Evolutionary conservation across 2,113 vertebrate species (phyloP).

Genomic region (Hemibagrus wyckioides): DNA sequence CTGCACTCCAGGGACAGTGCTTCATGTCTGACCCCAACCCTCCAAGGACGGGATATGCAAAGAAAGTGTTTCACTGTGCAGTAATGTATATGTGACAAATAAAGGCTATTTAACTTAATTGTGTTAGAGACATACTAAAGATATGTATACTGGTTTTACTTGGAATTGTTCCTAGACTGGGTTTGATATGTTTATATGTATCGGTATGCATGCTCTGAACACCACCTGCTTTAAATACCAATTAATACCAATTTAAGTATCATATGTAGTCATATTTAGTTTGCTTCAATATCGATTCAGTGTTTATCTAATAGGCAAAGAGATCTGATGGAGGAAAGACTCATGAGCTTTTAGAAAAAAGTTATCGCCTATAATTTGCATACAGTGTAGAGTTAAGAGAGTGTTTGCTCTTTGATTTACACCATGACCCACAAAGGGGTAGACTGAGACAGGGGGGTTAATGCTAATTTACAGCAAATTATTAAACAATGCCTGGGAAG

Average conservation of each 20-base stretch:
- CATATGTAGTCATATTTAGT: neutral
- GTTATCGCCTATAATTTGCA: slow-evolving; percentile 14
- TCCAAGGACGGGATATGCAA: too few species aligned
- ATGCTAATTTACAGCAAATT: slow-evolving; percentile 67
- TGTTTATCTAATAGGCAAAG: neutral
- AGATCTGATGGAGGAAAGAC: neutral
- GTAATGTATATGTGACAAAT: too few species aligned
- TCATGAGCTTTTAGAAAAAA: neutral
- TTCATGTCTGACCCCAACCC: too few species aligned
- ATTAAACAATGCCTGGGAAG: slow-evolving; percentile 69
- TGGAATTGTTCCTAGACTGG: neutral
- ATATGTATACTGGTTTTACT: neutral
- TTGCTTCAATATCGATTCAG: neutral
- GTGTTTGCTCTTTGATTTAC: slow-evolving; percentile 32
- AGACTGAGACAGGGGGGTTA: slow-evolving; percentile 34
- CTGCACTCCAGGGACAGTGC: too few species aligned
- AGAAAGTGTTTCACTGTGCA: too few species aligned
- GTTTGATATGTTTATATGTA: neutral
- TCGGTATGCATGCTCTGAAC: neutral
- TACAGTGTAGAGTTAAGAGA: slow-evolving; percentile 9
- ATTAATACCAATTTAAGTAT: neutral
- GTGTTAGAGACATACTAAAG: neutral
- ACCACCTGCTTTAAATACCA: neutral
- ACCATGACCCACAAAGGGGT: slow-evolving; percentile 11
- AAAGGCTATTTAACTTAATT: too few species aligned